A percentile compares a stretch with the other conserved stretches of the same genome.
Evolutionary conservation across 2,888 invertebrate species (phyloP).

Genomic region (Catocala sponsa): DNA sequence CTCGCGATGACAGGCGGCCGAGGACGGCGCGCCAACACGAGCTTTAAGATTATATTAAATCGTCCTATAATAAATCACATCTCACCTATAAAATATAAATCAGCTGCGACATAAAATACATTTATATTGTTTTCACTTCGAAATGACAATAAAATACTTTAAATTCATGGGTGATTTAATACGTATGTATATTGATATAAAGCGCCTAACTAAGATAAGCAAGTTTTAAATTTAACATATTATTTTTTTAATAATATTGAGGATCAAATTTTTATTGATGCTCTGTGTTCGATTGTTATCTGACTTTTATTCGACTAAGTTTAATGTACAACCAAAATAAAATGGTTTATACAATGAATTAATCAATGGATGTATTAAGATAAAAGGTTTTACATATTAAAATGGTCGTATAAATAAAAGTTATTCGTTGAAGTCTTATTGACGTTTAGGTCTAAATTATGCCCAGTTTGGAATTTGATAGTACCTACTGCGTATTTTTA

Average conservation of each 20-base stretch:
- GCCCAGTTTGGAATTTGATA: too few relatives aligned
- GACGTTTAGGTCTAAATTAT: too few relatives aligned
- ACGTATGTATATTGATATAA: conserved; percentile 66
- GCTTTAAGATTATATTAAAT: conserved; percentile 78
- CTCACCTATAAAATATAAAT: conserved; percentile 86
- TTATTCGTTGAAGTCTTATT: too few relatives aligned
- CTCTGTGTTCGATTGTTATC: conserved; percentile 60
- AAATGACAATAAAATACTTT: conserved; percentile 84
- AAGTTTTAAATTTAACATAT: conserved; percentile 59
- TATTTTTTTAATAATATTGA: conserved; percentile 62
- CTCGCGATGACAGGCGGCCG: conserved; percentile 43
- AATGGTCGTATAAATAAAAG: too few relatives aligned
- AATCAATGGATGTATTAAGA: conserved; percentile 25
- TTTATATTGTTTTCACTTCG: conserved; percentile 86
- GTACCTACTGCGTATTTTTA: too few relatives aligned
- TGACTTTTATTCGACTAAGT: conserved; percentile 47
- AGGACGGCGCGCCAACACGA: conserved; percentile 42
- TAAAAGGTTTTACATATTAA: conserved; percentile 7
- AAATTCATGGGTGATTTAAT: conserved; percentile 85
- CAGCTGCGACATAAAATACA: conserved; percentile 83
- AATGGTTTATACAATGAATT: conserved; percentile 33
- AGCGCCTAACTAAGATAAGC: conserved; percentile 61
- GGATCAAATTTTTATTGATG: conserved; percentile 69
- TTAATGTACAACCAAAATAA: conserved; percentile 36
- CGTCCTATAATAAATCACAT: conserved; percentile 81